Conservation (phyloP, 2,888 invertebrate genomes). For the Anodontia alba region DNA sequence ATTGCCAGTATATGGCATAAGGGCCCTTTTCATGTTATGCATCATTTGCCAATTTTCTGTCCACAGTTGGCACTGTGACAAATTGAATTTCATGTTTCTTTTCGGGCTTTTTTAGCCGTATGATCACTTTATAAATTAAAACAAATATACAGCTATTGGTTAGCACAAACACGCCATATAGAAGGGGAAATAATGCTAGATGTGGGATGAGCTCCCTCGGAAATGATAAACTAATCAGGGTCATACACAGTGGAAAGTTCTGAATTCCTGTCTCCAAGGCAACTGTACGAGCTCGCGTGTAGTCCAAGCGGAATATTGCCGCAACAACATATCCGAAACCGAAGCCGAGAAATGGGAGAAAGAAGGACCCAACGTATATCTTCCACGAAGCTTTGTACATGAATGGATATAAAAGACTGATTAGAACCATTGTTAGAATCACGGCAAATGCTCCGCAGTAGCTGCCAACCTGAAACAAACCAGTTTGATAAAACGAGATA, state of each 20-base stretch:
- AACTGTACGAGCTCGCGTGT: conserved; percentile 70
- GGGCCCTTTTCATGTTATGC: too few species aligned
- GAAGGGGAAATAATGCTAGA: conserved; percentile 60
- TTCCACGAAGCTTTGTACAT: conserved; percentile 76
- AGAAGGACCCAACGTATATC: conserved; percentile 72
- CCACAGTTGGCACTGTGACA: conserved; percentile 15
- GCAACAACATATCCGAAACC: conserved; percentile 73
- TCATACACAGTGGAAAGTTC: conserved; percentile 80
- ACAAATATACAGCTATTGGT: conserved; percentile 60
- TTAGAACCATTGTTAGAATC: conserved; percentile 73
- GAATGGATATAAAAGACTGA: conserved; percentile 76
- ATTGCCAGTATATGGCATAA: too few species aligned
- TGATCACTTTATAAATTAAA: conserved; percentile 35
- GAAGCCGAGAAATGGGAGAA: conserved; percentile 75
- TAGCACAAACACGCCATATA: conserved; percentile 62
- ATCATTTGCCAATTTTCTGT: neutral
- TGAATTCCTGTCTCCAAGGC: conserved; percentile 80
- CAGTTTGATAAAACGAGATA: too few species aligned
- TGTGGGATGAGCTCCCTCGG: conserved; percentile 57
- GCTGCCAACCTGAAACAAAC: conserved; percentile 74
- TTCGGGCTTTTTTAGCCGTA: neutral
- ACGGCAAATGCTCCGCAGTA: conserved; percentile 74
- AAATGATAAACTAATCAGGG: conserved; percentile 76
- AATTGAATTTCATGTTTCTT: conserved; percentile 15
- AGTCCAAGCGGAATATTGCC: conserved; percentile 64